Evolutionary conservation across 23 tunicate genomes (phyloP).

Genomic region (Styela clava): DNA sequence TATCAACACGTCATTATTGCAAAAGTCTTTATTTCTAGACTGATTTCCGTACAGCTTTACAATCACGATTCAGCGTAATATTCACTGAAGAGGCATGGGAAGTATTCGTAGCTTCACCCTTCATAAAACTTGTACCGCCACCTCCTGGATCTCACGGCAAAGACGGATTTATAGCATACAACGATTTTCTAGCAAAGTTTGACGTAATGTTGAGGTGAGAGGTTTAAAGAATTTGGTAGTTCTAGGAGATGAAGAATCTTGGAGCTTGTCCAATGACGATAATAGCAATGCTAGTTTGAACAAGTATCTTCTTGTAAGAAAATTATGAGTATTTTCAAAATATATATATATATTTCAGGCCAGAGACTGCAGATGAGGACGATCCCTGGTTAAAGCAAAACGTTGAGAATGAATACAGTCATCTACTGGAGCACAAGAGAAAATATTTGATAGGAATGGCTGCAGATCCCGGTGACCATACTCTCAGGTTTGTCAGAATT

Average conservation of each 20-base stretch:
- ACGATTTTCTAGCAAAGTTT: constrained; percentile 81
- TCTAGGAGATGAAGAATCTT: background rate
- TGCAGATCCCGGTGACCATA: constrained; percentile 71
- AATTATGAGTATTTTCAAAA: too few species aligned
- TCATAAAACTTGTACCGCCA: constrained; percentile 48
- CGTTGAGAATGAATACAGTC: constrained; percentile 25
- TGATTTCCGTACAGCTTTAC: constrained; percentile 60
- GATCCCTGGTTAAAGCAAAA: constrained; percentile 75
- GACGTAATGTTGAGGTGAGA: constrained; percentile 78
- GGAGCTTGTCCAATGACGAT: too few species aligned
- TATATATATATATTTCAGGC: too few species aligned
- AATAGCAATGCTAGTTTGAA: too few species aligned
- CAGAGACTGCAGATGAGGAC: constrained; percentile 70
- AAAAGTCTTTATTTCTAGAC: constrained; percentile 19
- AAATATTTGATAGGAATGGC: constrained; percentile 71
- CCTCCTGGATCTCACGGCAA: constrained; percentile 40
- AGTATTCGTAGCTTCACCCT: constrained; percentile 32
- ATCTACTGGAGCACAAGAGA: constrained; percentile 71
- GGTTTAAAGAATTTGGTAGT: background rate
- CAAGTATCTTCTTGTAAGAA: too few species aligned
- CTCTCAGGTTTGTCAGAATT: constrained; percentile 49
- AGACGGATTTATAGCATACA: constrained; percentile 56
- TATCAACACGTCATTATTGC: background rate
- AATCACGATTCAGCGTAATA: constrained; percentile 39
- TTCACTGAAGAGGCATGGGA: constrained; percentile 64